Conservation (phyloP, 1,140 invertebrate genomes). For the Akabosia matsudoensis region DNA sequence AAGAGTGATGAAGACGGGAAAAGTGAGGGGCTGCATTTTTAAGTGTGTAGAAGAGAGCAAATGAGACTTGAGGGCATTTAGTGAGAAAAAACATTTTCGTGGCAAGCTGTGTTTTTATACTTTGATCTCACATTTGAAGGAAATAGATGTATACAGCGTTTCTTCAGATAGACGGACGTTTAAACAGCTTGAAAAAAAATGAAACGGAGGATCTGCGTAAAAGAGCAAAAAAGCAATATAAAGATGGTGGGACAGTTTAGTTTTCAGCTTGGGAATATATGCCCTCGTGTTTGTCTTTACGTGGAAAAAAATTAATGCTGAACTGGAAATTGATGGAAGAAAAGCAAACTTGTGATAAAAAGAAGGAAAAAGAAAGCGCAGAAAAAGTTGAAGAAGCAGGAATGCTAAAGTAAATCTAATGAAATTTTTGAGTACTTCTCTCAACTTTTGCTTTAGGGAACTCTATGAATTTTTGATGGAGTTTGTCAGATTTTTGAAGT, state of each 20-base stretch:
- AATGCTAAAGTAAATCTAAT: conserved; percentile 25
- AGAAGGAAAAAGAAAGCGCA: neutral
- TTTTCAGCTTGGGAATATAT: neutral
- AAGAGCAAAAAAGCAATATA: neutral
- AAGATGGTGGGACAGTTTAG: neutral
- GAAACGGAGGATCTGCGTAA: no score
- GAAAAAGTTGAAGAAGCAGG: neutral
- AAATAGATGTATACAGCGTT: neutral
- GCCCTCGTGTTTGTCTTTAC: neutral
- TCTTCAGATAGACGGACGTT: neutral
- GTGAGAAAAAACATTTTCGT: neutral
- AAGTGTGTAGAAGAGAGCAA: conserved; percentile 1
- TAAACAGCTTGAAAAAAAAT: no score
- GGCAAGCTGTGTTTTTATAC: neutral
- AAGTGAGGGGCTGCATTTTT: conserved; percentile 13
- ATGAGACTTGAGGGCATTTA: conserved; percentile 19
- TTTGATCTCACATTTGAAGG: conserved; percentile 11
- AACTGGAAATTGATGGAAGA: conserved; percentile 15
- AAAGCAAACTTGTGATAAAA: conserved; percentile 14
- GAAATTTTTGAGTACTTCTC: conserved; percentile 17
- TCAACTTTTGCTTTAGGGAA: conserved; percentile 21
- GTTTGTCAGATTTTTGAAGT: conserved; percentile 24
- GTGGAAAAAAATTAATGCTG: neutral
- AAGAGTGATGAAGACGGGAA: neutral
- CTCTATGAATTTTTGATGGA: conserved; percentile 22